Conservation (phyloP, 1,140 invertebrate species). For the Cephus cinctus region DNA sequence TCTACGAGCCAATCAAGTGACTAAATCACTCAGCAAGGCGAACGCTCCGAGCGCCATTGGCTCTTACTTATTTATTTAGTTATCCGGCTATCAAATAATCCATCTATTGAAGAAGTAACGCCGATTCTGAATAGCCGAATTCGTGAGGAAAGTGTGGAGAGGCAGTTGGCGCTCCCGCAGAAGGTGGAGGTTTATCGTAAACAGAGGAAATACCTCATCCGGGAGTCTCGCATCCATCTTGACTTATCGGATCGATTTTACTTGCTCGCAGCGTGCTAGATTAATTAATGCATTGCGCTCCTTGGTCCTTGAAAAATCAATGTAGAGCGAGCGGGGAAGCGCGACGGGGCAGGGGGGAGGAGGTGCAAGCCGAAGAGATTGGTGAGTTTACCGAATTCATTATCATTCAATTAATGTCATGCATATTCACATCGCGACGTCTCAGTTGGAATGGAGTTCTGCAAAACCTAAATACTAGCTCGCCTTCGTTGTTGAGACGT, state of each 20-base stretch:
- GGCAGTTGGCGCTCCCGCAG: no score
- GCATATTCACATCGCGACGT: constrained; percentile 40
- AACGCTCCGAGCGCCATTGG: constrained; percentile 43
- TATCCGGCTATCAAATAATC: constrained; percentile 3
- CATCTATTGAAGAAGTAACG: no score
- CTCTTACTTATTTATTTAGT: constrained; percentile 46
- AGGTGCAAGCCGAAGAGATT: neutral
- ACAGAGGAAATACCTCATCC: no score
- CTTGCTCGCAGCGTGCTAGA: neutral
- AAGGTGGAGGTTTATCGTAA: no score
- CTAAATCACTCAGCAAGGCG: constrained; percentile 38
- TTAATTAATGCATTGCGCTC: neutral
- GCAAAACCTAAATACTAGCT: no score
- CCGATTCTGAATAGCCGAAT: no score
- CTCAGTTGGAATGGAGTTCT: no score
- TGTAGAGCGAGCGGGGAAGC: no score
- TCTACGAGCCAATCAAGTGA: constrained; percentile 37
- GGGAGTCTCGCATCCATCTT: no score
- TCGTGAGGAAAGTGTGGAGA: no score
- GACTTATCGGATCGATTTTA: constrained; percentile 5
- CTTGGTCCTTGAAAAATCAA: neutral
- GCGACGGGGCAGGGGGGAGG: no score
- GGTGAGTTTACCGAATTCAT: constrained; percentile 27
- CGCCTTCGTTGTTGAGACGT: no score
- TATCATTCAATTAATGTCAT: constrained; percentile 35